These are phyloP conservation scores for Cotesia typhae DNA, from an alignment of 1,140 invertebrate species.

Conservation along the genomic window DNA sequence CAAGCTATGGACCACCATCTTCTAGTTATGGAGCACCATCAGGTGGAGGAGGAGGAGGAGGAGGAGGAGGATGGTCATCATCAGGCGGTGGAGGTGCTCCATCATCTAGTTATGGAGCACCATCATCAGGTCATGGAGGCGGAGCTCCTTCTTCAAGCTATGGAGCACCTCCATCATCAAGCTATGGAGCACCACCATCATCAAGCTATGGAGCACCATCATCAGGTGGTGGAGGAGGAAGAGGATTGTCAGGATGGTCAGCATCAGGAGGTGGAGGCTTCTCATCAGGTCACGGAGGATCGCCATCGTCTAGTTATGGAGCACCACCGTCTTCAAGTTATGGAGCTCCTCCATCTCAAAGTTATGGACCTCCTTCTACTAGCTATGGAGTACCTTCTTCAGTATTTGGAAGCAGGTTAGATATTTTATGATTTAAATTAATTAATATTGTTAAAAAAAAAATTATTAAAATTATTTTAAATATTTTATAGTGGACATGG, in stretches of 20 bases:
- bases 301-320: neutral
- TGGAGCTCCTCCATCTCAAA: neutral
- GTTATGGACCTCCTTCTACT: neutral
- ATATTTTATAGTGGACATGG: conserved; percentile 16
- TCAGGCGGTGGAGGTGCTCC: conserved; percentile 8
- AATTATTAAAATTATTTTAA: neutral
- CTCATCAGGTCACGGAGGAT: conserved; percentile 12
- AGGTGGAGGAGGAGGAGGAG: conserved; percentile 6
- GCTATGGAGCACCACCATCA: conserved; percentile 4
- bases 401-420: conserved; percentile 19
- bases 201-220: conserved; percentile 4
- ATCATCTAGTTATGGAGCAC: conserved; percentile 15
- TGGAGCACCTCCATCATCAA: neutral
- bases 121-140: conserved; percentile 1
- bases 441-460: neutral
- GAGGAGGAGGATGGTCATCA: neutral
- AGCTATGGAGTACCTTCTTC: conserved; percentile 4
- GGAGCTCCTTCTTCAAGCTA: conserved; percentile 20
- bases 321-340: conserved; percentile 15
- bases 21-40: neutral
- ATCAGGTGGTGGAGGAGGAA: conserved; percentile 14
- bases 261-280: conserved; percentile 7
- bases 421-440: neutral
- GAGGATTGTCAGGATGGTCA: neutral
- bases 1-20: conserved; percentile 1